Evolutionary conservation across 2,113 vertebrate species (phyloP), one percentile per base, ranked within the genome.

Genomic region (Antidorcas marsupialis): DNA sequence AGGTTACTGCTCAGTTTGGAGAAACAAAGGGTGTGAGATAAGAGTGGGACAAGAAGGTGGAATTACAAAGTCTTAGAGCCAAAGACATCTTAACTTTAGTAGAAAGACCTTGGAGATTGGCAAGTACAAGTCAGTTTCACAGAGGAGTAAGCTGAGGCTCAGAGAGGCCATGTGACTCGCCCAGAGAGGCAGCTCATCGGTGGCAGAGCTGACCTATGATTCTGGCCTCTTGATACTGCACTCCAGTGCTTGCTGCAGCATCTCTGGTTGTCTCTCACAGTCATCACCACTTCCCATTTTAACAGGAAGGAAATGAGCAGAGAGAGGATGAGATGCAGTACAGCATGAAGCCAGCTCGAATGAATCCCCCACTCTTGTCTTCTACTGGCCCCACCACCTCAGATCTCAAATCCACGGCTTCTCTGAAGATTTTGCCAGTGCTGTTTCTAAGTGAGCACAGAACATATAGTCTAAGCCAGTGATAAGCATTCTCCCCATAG

Each of bases 401-500:
- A 39, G 82, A 11, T 53, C n/a, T 81, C 83, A 59, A 19, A 78
- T 10, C 45, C 67, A 45, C 1, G 1, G 50, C 33, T 71, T 7
- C 57, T 55, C 52, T 12, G 16, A 94, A 47, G 4, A 16, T 96
- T 74, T 62, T 50, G 27, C 52, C 81, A 89, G 47, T 16, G 36
- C 12, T 28, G 2, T 45, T 95, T 91, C 87, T 64, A 76, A 83
- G 76, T 50, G 45, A 79, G 67, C 43, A 85, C 30, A 62, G 74
- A 92, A 83, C 17, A 55, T 19, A 8, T 16, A 79, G 36, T 71
- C 59, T 27, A 23, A 83, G 43, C 30, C 57, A 64, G 39, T 78
- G 89, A 86, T 95, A 92, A 98, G 95, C 92, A 96, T 96, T 95
- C 90, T 94, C 84, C 53, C 60, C 25, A 62, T 36, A 96, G 81